A percentile compares a stretch with the other conserved stretches of the same genome.
These are phyloP conservation scores for Meiosimyza decipiens DNA, from an alignment of 2,888 invertebrate genomes.

Conservation along the genomic window DNA sequence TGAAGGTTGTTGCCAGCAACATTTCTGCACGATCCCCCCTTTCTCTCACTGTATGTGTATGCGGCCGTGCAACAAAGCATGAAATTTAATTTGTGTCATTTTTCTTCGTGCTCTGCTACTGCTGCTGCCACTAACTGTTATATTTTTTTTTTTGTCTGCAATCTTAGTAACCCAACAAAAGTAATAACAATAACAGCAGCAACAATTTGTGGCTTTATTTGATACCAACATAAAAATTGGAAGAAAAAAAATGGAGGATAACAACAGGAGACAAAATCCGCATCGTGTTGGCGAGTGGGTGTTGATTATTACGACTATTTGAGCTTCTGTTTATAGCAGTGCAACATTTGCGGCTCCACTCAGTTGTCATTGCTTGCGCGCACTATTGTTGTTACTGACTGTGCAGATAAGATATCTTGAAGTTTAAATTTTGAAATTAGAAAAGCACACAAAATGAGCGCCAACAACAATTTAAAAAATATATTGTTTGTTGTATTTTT, in stretches of 20 bases:
- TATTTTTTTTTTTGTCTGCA: background rate
- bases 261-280: background rate
- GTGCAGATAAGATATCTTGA: constrained; percentile 24
- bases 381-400: constrained; percentile 5
- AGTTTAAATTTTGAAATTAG: constrained; percentile 10
- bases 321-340: constrained; percentile 35
- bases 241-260: no score
- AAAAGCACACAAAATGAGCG: constrained; percentile 40
- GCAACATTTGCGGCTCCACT: constrained; percentile 10
- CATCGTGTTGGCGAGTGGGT: constrained; percentile 33
- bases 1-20: background rate
- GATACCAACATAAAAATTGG: background rate
- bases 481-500: background rate
- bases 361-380: constrained; percentile 18
- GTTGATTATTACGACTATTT: constrained; percentile 35
- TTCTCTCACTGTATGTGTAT: background rate
- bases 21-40: background rate
- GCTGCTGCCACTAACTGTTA: background rate
- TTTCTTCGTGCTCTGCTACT: background rate
- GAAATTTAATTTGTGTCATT: constrained; percentile 14
- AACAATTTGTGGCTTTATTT: constrained; percentile 35
- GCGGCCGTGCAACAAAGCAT: background rate
- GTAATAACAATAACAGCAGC: background rate
- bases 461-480: constrained; percentile 35
- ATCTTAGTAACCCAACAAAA: background rate